Percentiles rank a stretch among this genome's conserved stretches.
These are phyloP conservation scores for Mimachlamys varia DNA, from an alignment of 2,888 invertebrate species.

Conservation along the genomic window DNA sequence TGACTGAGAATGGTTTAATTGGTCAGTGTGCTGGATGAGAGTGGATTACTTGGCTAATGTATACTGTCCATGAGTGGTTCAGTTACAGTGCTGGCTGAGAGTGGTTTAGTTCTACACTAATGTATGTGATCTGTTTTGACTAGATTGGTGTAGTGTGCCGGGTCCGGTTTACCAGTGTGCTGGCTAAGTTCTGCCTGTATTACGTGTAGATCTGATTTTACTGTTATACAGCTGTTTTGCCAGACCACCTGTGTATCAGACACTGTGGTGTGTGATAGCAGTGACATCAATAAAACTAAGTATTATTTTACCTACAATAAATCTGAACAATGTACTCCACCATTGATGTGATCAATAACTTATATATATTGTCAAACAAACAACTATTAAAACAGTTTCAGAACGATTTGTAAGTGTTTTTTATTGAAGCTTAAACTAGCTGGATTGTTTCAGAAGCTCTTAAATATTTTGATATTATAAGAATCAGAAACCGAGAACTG, in stretches of 20 bases:
- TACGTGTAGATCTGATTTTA: not conserved
- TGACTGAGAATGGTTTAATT: too few species aligned
- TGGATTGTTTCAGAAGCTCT: too few species aligned
- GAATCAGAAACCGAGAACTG: too few species aligned
- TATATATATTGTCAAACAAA: not conserved
- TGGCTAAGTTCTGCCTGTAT: not conserved
- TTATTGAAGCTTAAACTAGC: too few species aligned
- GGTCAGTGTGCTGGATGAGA: not conserved
- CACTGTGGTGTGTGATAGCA: not conserved
- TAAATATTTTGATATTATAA: too few species aligned
- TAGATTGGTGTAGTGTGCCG: not conserved
- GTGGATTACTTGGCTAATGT: too few species aligned
- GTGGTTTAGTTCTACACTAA: too few species aligned
- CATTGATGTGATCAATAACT: conserved; percentile 21
- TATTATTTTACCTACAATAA: conserved; percentile 5
- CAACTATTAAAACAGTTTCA: not conserved
- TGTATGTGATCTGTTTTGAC: not conserved
- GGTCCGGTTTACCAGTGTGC: not conserved
- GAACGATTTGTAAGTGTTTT: not conserved
- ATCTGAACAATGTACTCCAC: conserved; percentile 3
- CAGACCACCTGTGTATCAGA: not conserved
- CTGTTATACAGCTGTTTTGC: not conserved
- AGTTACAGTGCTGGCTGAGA: not conserved
- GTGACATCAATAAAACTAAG: not conserved
- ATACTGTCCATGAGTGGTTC: too few species aligned